A percentile compares a stretch with the other conserved stretches of the same genome.
phyloP scores from a whole-genome alignment of 2,888 invertebrate genomes.

The Oscheius myriophilus region DNA sequence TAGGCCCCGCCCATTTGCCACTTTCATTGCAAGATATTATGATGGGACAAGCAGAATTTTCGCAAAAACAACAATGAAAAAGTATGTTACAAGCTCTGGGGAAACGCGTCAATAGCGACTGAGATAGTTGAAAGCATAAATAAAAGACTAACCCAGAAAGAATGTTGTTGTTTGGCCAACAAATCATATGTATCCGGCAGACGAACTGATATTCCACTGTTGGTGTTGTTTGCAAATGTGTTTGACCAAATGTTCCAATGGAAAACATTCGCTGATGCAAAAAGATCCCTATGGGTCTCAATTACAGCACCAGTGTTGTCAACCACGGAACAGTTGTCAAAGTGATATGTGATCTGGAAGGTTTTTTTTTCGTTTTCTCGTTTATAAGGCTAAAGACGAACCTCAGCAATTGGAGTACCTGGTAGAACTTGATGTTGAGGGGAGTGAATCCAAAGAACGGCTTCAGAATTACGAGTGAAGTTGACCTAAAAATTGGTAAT shows the following conservation, averaged over 20 bases:
- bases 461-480: slow-evolving; percentile 66
- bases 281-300: slow-evolving; percentile 79
- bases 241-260: slow-evolving; percentile 80
- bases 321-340: slow-evolving; percentile 85
- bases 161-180: slow-evolving; percentile 55
- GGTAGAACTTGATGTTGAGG: slow-evolving; percentile 67
- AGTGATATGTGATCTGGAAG: slow-evolving; percentile 81
- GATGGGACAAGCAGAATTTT: no score
- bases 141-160: slow-evolving; percentile 49
- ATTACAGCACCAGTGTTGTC: slow-evolving; percentile 87
- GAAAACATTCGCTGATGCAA: slow-evolving; percentile 95
- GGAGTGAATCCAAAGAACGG: slow-evolving; percentile 69
- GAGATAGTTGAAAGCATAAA: no score
- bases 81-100: no score
- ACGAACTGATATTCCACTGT: slow-evolving; percentile 86
- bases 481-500: slow-evolving; percentile 48
- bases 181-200: slow-evolving; percentile 77
- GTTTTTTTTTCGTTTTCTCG: neutral
- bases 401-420: slow-evolving; percentile 81
- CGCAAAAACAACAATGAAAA: no score
- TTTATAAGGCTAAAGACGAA: neutral
- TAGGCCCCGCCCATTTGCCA: no score
- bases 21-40: no score
- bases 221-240: slow-evolving; percentile 82
- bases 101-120: no score